A percentile compares a stretch with the other conserved stretches of the same genome.
Conservation (phyloP, 2,888 invertebrate species). For the Congeria kusceri region DNA sequence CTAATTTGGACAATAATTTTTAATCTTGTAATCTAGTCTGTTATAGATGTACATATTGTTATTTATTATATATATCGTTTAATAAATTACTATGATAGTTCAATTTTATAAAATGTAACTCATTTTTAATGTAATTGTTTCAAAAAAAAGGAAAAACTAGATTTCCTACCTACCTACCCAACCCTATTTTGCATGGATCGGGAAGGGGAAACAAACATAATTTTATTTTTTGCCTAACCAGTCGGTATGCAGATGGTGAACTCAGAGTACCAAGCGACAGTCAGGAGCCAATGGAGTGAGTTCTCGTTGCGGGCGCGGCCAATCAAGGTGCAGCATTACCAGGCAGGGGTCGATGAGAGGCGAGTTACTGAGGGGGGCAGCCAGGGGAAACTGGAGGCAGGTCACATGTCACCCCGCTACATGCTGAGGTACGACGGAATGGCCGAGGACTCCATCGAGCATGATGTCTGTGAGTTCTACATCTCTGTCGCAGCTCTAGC, state of each 20-base stretch:
- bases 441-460: slow-evolving; percentile 15
- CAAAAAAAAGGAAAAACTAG: background rate
- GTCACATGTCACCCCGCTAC: background rate
- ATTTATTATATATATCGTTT: no score
- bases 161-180: background rate
- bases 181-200: no score
- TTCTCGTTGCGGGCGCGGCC: slow-evolving; percentile 26
- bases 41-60: no score
- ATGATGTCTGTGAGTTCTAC: slow-evolving; percentile 19
- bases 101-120: no score
- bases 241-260: slow-evolving; percentile 15
- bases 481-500: no score
- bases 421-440: background rate
- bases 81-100: no score
- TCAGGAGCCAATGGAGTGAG: slow-evolving; percentile 30
- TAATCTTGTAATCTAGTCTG: no score
- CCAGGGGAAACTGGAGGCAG: background rate
- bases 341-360: slow-evolving; percentile 18
- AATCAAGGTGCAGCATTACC: slow-evolving; percentile 3
- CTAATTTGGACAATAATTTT: no score
- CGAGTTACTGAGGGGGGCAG: background rate
- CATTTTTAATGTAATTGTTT: no score
- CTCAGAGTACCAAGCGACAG: background rate
- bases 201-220: no score
- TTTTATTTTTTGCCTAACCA: no score